A percentile compares a stretch with the other conserved stretches of the same genome.
Conservation (phyloP, 2,888 invertebrate species). For the Sinodicranocentrus sp. region DNA sequence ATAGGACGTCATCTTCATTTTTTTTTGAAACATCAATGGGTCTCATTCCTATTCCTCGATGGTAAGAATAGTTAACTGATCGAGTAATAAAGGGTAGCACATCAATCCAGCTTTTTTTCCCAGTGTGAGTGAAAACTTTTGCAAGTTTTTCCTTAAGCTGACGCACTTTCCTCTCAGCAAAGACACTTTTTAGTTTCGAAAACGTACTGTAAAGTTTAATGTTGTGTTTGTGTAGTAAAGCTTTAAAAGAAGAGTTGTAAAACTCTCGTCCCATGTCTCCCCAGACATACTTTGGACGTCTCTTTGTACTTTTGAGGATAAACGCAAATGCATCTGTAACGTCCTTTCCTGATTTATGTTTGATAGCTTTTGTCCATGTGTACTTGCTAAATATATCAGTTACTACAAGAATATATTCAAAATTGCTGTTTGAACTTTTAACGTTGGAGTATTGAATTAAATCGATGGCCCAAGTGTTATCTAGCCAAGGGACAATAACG, state of each 20-base stretch:
- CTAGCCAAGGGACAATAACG: not conserved
- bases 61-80: constrained; percentile 19
- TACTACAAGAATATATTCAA: constrained; percentile 4
- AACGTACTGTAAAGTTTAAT: constrained; percentile 15
- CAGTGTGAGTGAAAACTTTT: not conserved
- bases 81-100: not conserved
- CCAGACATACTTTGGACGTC: constrained; percentile 31
- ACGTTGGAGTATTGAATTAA: not conserved
- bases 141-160: constrained; percentile 16
- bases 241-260: not conserved
- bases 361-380: not conserved
- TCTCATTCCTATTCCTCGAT: not conserved
- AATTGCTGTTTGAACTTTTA: not conserved
- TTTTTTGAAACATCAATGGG: constrained; percentile 8
- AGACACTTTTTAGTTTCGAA: constrained; percentile 1
- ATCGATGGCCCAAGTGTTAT: constrained; percentile 27
- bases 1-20: constrained; percentile 11
- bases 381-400: not conserved
- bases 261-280: constrained; percentile 20
- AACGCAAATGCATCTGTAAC: not conserved
- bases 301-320: constrained; percentile 32
- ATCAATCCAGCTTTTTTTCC: constrained; percentile 4
- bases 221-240: not conserved
- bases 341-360: not conserved
- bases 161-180: constrained; percentile 11